A percentile compares a stretch with the other conserved stretches of the same genome.
These are phyloP conservation scores for Amblyjoppa proteus DNA, from an alignment of 2,888 invertebrate species.

Conservation along the genomic window DNA sequence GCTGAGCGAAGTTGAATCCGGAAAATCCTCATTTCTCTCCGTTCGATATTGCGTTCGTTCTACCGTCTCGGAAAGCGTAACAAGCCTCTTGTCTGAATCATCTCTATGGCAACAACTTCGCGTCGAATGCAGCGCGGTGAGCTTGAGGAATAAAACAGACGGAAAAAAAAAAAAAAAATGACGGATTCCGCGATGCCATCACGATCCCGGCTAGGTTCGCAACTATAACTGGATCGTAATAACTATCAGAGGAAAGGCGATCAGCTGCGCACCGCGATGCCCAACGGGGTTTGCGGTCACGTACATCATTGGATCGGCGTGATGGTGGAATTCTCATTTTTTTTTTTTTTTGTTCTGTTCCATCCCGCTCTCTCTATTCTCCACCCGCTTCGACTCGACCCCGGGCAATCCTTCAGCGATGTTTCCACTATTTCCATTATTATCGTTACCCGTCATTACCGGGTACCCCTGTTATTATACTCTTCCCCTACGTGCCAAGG, in stretches of 20 bases:
- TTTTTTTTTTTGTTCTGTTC: neutral
- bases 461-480: conserved; percentile 44
- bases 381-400: conserved; percentile 11
- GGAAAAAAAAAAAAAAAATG: conserved; percentile 29
- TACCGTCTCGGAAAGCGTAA: conserved; percentile 10
- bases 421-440: conserved; percentile 72
- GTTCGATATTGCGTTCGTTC: neutral
- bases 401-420: conserved; percentile 47
- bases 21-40: neutral
- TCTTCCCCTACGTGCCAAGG: conserved; percentile 46
- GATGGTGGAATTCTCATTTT: conserved; percentile 63
- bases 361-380: conserved; percentile 29
- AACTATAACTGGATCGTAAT: conserved; percentile 70
- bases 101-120: conserved; percentile 26
- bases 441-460: conserved; percentile 72
- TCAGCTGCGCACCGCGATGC: conserved; percentile 55
- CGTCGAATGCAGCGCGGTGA: conserved; percentile 5
- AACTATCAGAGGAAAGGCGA: conserved; percentile 66
- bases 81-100: neutral
- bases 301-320: conserved; percentile 66
- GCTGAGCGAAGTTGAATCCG: neutral
- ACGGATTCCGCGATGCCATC: conserved; percentile 59
- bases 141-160: neutral
- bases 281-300: conserved; percentile 71
- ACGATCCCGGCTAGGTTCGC: conserved; percentile 54